These are phyloP conservation scores for Poecilobothrus nobilitatus DNA, from an alignment of 2,888 invertebrate species.

Conservation along the genomic window DNA sequence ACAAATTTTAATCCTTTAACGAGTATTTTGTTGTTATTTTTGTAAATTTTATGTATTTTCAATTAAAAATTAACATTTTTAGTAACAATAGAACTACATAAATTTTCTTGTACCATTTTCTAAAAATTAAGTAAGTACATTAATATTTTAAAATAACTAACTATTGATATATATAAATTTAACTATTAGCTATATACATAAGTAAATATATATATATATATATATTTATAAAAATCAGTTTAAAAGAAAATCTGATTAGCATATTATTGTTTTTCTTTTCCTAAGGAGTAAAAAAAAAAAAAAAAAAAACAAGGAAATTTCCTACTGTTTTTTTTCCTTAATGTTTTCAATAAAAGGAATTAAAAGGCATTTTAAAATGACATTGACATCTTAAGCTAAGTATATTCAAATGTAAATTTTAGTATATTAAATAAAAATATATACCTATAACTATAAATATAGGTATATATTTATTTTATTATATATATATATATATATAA, in stretches of 20 bases:
- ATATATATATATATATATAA: background rate
- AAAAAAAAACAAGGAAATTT: background rate
- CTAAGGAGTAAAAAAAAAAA: background rate
- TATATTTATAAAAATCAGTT: no score
- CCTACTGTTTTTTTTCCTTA: background rate
- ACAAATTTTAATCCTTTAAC: background rate
- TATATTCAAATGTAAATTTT: no score
- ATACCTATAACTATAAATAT: no score
- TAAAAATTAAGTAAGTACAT: no score
- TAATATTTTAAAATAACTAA: no score
- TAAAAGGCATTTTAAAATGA: background rate
- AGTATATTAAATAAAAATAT: no score
- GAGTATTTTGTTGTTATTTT: background rate
- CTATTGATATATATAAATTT: no score
- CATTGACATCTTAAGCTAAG: background rate
- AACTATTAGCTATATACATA: no score
- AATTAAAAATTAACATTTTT: slow-evolving; percentile 1
- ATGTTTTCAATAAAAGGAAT: no score
- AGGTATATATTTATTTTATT: background rate
- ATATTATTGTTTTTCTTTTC: background rate
- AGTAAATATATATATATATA: no score
- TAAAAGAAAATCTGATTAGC: background rate
- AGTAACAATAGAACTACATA: slow-evolving; percentile 1
- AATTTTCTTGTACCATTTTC: background rate
- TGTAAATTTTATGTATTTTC: background rate